Evolutionary conservation across 2,113 vertebrate species (phyloP).

Genomic region (Sinocyclocheilus rhinocerous): DNA sequence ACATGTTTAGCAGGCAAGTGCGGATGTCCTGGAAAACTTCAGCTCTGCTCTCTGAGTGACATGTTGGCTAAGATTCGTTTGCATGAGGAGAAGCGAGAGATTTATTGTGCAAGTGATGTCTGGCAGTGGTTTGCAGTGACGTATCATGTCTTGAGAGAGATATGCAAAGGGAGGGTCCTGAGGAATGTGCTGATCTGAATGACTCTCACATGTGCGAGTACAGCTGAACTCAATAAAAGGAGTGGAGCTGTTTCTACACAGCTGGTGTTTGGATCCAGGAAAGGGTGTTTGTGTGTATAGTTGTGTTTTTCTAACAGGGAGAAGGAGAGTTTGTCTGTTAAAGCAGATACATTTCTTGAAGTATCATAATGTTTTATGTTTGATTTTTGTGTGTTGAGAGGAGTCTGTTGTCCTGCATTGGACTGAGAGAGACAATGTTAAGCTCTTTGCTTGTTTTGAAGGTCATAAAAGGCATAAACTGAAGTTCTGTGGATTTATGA

Average conservation of each 20-base stretch:
- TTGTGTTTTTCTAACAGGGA: neutral
- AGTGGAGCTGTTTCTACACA: conserved; percentile 11
- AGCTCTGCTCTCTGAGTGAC: neutral
- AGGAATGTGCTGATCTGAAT: conserved; percentile 29
- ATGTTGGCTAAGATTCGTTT: neutral
- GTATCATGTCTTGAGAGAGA: neutral
- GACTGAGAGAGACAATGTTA: too few species aligned
- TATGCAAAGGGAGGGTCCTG: conserved; percentile 21
- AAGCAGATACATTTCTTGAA: neutral
- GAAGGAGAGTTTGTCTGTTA: neutral
- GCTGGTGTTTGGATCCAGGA: conserved; percentile 14
- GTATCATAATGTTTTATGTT: too few species aligned
- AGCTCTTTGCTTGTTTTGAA: too few species aligned
- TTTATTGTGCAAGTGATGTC: conserved; percentile 5
- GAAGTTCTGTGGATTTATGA: too few species aligned
- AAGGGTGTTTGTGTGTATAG: conserved; percentile 6
- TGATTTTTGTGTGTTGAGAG: too few species aligned
- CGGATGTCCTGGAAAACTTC: too few species aligned
- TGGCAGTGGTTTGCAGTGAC: neutral
- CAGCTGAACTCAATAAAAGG: conserved; percentile 14
- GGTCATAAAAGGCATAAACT: too few species aligned
- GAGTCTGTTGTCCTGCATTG: too few species aligned
- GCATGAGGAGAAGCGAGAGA: neutral
- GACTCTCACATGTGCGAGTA: neutral
- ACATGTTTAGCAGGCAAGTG: too few species aligned